phyloP scores from a whole-genome alignment of 2,888 invertebrate genomes.

The Ptycholaimellus sp. region DNA sequence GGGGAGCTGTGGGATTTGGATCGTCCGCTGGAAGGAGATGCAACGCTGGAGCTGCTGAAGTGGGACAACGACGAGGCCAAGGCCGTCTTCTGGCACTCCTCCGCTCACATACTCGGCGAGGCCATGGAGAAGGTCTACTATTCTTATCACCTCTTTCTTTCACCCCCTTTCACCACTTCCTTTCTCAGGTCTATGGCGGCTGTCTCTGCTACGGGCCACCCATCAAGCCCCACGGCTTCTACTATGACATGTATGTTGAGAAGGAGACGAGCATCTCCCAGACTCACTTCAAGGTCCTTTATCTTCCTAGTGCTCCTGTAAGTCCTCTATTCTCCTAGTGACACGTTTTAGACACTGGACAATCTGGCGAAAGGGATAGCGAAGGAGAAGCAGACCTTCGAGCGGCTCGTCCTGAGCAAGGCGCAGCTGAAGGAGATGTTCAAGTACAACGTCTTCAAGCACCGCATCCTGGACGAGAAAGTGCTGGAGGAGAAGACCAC shows the following conservation, averaged over 20 bases:
- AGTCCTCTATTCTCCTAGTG: too few species aligned
- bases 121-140: too few species aligned
- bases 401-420: constrained; percentile 80
- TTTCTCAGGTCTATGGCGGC: constrained; percentile 76
- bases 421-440: constrained; percentile 88
- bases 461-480: constrained; percentile 74
- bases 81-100: constrained; percentile 88
- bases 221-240: constrained; percentile 69
- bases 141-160: too few species aligned
- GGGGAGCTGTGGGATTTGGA: constrained; percentile 90
- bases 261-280: too few species aligned
- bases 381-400: constrained; percentile 86
- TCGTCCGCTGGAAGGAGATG: constrained; percentile 61
- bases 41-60: constrained; percentile 58
- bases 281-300: too few species aligned
- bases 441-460: constrained; percentile 68
- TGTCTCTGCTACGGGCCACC: constrained; percentile 96
- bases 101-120: constrained; percentile 73
- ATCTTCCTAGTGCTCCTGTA: too few species aligned
- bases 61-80: constrained; percentile 66
- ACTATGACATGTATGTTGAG: constrained; percentile 92
- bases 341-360: too few species aligned
- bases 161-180: too few species aligned
- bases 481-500: constrained; percentile 76
- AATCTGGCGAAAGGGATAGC: too few species aligned